phyloP scores from a whole-genome alignment of 92 coral and sea anemone species.

The Actinernus sp. region DNA sequence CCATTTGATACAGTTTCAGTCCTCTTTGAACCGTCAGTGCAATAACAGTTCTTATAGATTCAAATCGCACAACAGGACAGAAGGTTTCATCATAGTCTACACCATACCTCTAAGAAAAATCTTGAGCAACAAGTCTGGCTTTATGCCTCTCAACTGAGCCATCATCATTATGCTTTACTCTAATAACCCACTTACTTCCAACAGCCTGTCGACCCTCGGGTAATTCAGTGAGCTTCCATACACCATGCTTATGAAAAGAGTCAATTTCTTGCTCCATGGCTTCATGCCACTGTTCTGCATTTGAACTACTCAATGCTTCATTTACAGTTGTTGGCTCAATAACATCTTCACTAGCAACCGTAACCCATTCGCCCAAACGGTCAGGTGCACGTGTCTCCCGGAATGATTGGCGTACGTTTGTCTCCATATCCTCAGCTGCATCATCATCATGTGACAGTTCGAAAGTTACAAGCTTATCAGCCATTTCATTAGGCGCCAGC shows the following conservation, averaged over 20 bases:
- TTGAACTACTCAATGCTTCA: slow-evolving; percentile 65
- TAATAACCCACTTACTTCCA: slow-evolving; percentile 58
- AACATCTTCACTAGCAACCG: slow-evolving; percentile 35
- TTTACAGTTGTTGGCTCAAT: slow-evolving; percentile 69
- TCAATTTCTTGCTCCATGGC: slow-evolving; percentile 53
- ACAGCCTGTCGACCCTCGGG: slow-evolving; percentile 53
- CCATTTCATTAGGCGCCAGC: slow-evolving; percentile 8
- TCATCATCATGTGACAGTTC: slow-evolving; percentile 24
- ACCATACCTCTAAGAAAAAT: slow-evolving; percentile 41
- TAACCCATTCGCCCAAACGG: slow-evolving; percentile 44
- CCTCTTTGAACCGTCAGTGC: slow-evolving; percentile 43
- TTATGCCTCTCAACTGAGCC: slow-evolving; percentile 46
- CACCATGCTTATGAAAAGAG: slow-evolving; percentile 38
- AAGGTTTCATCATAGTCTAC: slow-evolving; percentile 60
- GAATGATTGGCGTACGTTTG: slow-evolving; percentile 11
- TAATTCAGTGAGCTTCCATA: slow-evolving; percentile 56
- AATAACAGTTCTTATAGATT: slow-evolving; percentile 52
- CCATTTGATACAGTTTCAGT: slow-evolving; percentile 64
- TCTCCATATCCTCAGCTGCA: not conserved
- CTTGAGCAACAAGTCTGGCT: slow-evolving; percentile 50
- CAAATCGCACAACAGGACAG: slow-evolving; percentile 59
- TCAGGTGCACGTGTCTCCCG: slow-evolving; percentile 38
- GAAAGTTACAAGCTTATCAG: slow-evolving; percentile 22
- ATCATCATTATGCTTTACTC: slow-evolving; percentile 26
- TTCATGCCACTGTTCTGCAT: slow-evolving; percentile 53